phyloP scores from a whole-genome alignment of 2,113 vertebrate genomes.

The Chlamydotis undulata region DNA sequence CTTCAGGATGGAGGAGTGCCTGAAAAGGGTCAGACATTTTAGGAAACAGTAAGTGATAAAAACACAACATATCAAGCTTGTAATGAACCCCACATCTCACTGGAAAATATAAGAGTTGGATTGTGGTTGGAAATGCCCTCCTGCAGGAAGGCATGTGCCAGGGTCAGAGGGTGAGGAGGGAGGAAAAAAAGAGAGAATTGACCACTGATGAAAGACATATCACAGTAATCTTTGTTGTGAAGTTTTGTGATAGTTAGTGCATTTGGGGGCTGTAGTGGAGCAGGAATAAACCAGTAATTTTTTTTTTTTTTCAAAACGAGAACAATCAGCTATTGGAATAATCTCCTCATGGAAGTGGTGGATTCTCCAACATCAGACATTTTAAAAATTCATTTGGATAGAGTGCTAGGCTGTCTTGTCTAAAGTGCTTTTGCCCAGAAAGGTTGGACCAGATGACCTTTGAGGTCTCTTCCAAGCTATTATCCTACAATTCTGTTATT shows the following conservation, averaged over 20 bases:
- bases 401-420: rapidly evolving
- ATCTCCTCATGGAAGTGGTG: not conserved
- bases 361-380: rapidly evolving
- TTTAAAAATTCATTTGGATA: rapidly evolving
- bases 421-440: not conserved
- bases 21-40: not conserved
- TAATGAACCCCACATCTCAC: not conserved
- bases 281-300: not conserved
- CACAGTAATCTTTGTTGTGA: not conserved
- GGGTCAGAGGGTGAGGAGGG: rapidly evolving
- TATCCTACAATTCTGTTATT: not conserved
- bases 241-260: not conserved
- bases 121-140: rapidly evolving
- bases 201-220: not conserved
- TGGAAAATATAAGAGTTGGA: not conserved
- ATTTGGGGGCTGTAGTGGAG: not conserved
- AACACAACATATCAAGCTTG: not conserved
- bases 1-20: not conserved
- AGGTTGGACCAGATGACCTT: not conserved
- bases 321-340: not conserved
- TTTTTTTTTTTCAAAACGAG: not conserved
- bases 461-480: rapidly evolving
- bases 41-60: not conserved
- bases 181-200: not conserved
- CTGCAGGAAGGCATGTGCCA: not conserved